A percentile compares a stretch with the other conserved stretches of the same genome.
Evolutionary conservation across 2,888 invertebrate genomes (phyloP).

Genomic region (Amiota minor): DNA sequence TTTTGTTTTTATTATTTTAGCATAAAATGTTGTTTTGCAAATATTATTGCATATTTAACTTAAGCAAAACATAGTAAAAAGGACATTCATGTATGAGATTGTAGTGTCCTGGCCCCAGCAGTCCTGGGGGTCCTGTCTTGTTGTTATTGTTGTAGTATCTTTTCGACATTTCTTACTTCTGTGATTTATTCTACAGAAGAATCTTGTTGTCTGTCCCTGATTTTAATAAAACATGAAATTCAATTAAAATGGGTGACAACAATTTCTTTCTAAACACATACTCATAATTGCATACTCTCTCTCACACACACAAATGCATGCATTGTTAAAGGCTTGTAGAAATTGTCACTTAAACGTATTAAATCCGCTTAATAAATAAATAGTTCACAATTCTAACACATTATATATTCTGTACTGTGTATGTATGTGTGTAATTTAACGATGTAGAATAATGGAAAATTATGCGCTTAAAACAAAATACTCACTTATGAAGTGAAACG

Average conservation of each 20-base stretch:
- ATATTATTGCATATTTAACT: background rate
- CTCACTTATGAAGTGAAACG: conserved; percentile 7
- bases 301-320: background rate
- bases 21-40: conserved; percentile 1
- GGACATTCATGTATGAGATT: no score
- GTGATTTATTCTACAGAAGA: no score
- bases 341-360: background rate
- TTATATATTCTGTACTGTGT: no score
- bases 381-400: background rate
- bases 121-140: no score
- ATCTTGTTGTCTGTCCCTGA: no score
- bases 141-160: no score
- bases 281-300: background rate
- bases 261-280: no score
- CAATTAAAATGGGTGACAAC: background rate
- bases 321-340: background rate
- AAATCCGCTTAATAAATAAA: conserved; percentile 8
- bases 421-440: no score
- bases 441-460: conserved; percentile 6
- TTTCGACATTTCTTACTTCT: no score
- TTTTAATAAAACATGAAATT: background rate
- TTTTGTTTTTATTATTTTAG: background rate
- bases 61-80: no score
- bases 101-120: no score
- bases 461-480: conserved; percentile 27